phyloP scores from a whole-genome alignment of 2,113 vertebrate species.

The Pionites leucogaster region DNA sequence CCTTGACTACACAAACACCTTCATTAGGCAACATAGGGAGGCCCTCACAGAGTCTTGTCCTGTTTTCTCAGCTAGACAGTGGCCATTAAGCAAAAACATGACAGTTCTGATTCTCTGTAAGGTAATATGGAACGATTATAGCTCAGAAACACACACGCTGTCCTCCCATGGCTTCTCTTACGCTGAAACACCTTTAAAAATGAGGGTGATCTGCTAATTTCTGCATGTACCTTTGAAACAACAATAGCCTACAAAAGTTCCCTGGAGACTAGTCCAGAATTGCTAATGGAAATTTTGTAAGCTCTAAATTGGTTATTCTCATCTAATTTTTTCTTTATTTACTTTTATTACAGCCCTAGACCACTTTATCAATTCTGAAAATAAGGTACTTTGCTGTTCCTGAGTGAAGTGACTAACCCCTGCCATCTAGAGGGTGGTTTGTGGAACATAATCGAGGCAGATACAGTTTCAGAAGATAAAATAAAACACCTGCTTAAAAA shows the following conservation, averaged over 20 bases:
- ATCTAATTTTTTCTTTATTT: not conserved
- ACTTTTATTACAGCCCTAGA: not conserved
- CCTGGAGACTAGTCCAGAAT: not conserved
- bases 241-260: not conserved
- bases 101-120: not conserved
- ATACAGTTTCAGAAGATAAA: not conserved
- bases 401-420: not conserved
- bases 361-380: not conserved
- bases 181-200: not conserved
- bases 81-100: not conserved
- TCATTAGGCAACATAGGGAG: not conserved
- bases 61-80: not conserved
- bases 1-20: not conserved
- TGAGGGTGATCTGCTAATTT: not conserved
- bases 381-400: not conserved
- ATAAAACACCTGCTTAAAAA: not conserved
- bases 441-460: not conserved
- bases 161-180: not conserved
- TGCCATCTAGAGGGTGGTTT: conserved; percentile 46
- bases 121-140: not conserved
- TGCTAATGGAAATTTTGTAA: not conserved
- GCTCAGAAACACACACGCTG: not conserved
- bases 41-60: not conserved
- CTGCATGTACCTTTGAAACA: not conserved
- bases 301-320: not conserved